Conservation (phyloP, 2,888 invertebrate genomes). For the Tuberolachnus salignus region DNA sequence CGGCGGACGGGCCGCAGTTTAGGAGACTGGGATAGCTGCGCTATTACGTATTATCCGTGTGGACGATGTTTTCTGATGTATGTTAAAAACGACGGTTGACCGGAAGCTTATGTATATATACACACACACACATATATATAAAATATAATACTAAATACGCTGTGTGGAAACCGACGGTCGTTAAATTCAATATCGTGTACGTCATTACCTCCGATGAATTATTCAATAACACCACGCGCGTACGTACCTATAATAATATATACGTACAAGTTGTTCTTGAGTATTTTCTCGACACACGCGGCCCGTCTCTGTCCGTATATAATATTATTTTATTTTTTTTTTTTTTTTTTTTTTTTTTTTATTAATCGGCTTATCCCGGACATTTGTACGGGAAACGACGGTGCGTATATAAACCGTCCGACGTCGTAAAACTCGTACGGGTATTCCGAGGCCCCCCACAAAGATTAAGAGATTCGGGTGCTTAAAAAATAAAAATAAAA, state of each 20-base stretch:
- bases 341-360: too few relatives aligned
- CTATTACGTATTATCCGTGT: neutral
- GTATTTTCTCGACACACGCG: neutral
- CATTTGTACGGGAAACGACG: constrained; percentile 29
- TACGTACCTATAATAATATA: too few relatives aligned
- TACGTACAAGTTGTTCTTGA: constrained; percentile 26
- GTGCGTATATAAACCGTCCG: neutral
- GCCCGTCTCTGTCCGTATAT: neutral
- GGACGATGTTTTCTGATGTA: neutral
- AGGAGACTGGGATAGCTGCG: too few relatives aligned
- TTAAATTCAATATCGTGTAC: constrained; percentile 50
- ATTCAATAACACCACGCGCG: constrained; percentile 23
- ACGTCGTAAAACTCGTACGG: constrained; percentile 31
- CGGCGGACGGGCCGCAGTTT: too few relatives aligned
- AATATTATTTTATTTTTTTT: too few relatives aligned
- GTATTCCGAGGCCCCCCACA: constrained; percentile 41
- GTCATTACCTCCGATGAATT: constrained; percentile 50
- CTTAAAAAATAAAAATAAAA: neutral
- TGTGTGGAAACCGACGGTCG: constrained; percentile 37
- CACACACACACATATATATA: too few relatives aligned
- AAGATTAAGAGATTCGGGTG: constrained; percentile 4
- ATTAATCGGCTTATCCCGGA: constrained; percentile 51
- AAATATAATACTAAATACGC: too few relatives aligned
- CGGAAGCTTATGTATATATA: constrained; percentile 27
- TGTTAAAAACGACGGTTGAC: constrained; percentile 40